Evolutionary conservation across 2,797 vertebrate species (phyloP).

Genomic region (Apodemus agrarius): DNA sequence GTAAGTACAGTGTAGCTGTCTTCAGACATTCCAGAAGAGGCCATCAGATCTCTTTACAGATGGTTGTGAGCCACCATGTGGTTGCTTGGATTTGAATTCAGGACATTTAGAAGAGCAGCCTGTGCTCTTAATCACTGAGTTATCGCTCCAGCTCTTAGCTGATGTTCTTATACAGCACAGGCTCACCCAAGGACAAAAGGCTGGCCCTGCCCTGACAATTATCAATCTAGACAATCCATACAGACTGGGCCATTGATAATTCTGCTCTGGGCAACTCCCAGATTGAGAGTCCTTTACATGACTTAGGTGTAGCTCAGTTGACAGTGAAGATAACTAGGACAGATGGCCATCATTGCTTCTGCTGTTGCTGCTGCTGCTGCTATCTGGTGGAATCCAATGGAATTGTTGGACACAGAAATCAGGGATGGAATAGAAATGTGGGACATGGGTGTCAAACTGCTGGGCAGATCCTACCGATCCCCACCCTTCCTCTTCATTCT

Average conservation of each 20-base stretch:
- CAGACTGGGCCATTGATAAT: background rate
- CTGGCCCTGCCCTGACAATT: background rate
- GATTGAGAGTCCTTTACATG: too few relatives aligned
- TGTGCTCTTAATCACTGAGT: too few relatives aligned
- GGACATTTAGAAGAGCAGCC: too few relatives aligned
- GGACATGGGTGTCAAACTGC: background rate
- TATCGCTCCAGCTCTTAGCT: background rate
- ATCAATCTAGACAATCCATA: background rate
- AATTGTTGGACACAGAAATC: background rate
- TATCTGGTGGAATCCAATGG: background rate
- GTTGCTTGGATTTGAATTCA: too few relatives aligned
- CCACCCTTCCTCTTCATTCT: background rate
- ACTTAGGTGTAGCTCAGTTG: background rate
- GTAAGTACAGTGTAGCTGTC: too few relatives aligned
- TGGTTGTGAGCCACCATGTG: too few relatives aligned
- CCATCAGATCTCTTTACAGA: too few relatives aligned
- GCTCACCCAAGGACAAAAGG: background rate
- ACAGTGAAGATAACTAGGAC: too few relatives aligned
- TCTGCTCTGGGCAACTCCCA: background rate
- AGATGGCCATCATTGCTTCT: background rate
- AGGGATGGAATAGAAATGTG: background rate
- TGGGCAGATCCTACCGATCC: too few relatives aligned
- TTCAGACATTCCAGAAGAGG: too few relatives aligned
- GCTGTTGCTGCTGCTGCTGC: background rate
- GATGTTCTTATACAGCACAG: background rate